Percentiles rank a stretch among this genome's conserved stretches.
Evolutionary conservation across 2,797 vertebrate genomes (phyloP).

Genomic region (Echeneis naucrates): DNA sequence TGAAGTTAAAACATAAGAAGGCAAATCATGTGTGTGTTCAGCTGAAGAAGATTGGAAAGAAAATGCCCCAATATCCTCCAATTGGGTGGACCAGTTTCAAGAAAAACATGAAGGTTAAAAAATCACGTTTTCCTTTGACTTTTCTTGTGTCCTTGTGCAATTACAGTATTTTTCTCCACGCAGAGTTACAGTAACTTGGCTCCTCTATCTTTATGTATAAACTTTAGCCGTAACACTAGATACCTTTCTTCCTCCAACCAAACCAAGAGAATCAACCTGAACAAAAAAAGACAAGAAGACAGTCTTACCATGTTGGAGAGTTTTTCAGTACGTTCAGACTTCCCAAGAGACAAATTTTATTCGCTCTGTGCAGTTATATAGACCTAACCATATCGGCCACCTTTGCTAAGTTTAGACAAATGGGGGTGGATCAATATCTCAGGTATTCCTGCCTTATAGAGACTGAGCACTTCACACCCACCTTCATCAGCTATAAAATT

Average conservation of each 20-base stretch:
- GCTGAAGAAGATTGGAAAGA: not conserved
- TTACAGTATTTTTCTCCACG: not conserved
- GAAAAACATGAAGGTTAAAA: too few species aligned
- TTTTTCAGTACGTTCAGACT: not conserved
- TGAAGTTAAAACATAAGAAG: too few species aligned
- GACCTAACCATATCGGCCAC: slow-evolving; percentile 73
- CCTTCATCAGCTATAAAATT: slow-evolving; percentile 32
- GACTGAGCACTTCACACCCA: slow-evolving; percentile 33
- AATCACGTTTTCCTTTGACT: not conserved
- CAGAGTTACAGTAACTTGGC: not conserved
- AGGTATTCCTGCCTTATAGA: slow-evolving; percentile 71
- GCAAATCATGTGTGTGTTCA: not conserved
- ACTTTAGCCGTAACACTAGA: not conserved
- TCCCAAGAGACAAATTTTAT: not conserved
- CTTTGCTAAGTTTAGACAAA: slow-evolving; percentile 89
- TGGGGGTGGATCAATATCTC: slow-evolving; percentile 68
- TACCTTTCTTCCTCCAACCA: not conserved
- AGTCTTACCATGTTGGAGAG: slow-evolving; percentile 28
- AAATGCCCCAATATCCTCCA: not conserved
- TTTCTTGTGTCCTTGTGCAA: not conserved
- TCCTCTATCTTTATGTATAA: not conserved
- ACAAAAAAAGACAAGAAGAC: not conserved
- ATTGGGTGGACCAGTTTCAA: too few species aligned
- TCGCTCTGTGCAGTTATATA: slow-evolving; percentile 74
- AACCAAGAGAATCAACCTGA: not conserved